A percentile compares a stretch with the other conserved stretches of the same genome.
Evolutionary conservation across 35 echinoderm and acorn worm genomes (phyloP).

Genomic region (Lytechinus variegatus): DNA sequence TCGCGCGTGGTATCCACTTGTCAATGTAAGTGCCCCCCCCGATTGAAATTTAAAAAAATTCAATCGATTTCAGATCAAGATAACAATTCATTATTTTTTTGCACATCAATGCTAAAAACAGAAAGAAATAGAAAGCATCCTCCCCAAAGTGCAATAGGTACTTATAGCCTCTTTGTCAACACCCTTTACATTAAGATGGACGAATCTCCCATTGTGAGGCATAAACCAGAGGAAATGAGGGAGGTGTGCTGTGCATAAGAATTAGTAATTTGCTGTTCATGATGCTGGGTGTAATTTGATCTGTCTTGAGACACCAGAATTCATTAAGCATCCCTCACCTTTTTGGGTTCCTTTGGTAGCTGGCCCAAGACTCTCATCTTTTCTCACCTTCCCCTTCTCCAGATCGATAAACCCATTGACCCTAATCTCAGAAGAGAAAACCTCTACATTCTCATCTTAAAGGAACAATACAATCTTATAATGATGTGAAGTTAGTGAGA

Average conservation of each 20-base stretch:
- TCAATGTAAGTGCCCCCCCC: too few species aligned
- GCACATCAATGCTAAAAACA: background rate
- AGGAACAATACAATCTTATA: background rate
- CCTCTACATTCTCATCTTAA: background rate
- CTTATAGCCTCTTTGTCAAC: background rate
- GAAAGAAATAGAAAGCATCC: background rate
- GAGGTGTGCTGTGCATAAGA: background rate
- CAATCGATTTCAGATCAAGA: too few species aligned
- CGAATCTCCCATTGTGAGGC: background rate
- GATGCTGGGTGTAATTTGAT: background rate
- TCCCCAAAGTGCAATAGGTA: background rate
- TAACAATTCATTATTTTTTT: background rate
- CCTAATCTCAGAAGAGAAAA: background rate
- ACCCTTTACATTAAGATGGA: background rate
- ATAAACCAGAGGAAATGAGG: background rate
- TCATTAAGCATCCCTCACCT: background rate
- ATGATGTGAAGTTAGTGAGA: background rate
- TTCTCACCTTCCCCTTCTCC: background rate
- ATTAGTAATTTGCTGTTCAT: background rate
- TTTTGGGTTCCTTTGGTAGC: background rate
- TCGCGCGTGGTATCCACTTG: too few species aligned
- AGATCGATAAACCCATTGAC: background rate
- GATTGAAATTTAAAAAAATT: too few species aligned
- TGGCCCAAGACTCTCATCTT: background rate
- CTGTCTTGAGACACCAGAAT: constrained; percentile 4